These are phyloP conservation scores for Cheilinus undulatus DNA, from an alignment of 2,113 vertebrate genomes.

Conservation along the genomic window DNA sequence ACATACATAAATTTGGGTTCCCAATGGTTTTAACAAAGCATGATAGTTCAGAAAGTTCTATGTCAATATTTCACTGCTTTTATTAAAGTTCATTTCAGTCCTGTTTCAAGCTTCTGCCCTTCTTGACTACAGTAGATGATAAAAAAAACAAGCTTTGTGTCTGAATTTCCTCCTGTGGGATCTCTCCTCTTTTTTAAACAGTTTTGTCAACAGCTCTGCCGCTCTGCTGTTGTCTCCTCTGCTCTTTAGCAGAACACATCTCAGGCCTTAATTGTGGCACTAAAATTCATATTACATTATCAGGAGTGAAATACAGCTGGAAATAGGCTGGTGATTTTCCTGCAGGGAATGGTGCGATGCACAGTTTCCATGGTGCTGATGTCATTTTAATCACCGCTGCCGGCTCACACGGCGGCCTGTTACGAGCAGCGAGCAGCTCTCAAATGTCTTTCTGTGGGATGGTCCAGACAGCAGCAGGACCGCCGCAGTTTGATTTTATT, in stretches of 20 bases:
- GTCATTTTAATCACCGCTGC: constrained; percentile 75
- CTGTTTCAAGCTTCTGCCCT: neutral
- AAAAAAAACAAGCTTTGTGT: neutral
- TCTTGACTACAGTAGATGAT: neutral
- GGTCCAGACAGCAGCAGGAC: constrained; percentile 36
- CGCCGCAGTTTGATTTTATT: constrained; percentile 30
- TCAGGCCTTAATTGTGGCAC: constrained; percentile 61
- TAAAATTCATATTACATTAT: constrained; percentile 69
- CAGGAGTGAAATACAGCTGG: constrained; percentile 64
- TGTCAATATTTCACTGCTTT: too few species aligned
- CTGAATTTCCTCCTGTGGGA: neutral
- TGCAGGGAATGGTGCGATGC: constrained; percentile 62
- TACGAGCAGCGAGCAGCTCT: constrained; percentile 22
- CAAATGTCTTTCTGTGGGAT: constrained; percentile 38
- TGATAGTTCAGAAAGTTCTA: too few species aligned
- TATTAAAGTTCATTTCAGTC: too few species aligned
- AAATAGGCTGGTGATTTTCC: constrained; percentile 63
- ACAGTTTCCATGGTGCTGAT: constrained; percentile 70
- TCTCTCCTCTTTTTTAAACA: neutral
- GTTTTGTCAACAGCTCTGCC: neutral
- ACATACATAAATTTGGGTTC: too few species aligned
- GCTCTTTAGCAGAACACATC: constrained; percentile 51
- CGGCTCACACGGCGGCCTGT: constrained; percentile 28
- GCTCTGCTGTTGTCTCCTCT: constrained; percentile 7
- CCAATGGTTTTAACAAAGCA: too few species aligned